Evolutionary conservation across 2,888 invertebrate genomes (phyloP).

Genomic region (Aleiodes alternator): DNA sequence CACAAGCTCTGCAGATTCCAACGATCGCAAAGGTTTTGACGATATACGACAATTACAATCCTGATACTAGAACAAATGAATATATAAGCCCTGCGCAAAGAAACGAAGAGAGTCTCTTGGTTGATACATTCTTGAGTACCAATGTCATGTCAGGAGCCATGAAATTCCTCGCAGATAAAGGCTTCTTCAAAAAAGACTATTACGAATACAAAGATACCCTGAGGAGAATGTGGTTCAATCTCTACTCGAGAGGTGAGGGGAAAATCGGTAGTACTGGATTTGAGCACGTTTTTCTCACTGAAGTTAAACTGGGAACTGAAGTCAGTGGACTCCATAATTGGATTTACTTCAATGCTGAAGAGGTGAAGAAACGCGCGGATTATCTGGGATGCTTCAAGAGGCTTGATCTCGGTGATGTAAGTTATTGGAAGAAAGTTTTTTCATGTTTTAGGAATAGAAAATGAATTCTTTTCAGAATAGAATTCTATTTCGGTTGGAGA

Average conservation of each 20-base stretch:
- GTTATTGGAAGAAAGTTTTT: constrained; percentile 62
- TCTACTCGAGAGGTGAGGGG: constrained; percentile 87
- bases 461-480: no score
- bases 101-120: constrained; percentile 67
- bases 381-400: constrained; percentile 89
- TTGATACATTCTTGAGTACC: constrained; percentile 76
- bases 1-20: constrained; percentile 81
- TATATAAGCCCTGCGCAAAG: constrained; percentile 81
- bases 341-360: constrained; percentile 89
- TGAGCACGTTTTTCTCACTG: constrained; percentile 94
- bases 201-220: constrained; percentile 84
- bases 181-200: constrained; percentile 68
- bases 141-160: constrained; percentile 77
- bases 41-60: constrained; percentile 91
- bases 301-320: constrained; percentile 84
- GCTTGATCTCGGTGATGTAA: constrained; percentile 83
- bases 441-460: constrained; percentile 17
- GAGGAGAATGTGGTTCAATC: constrained; percentile 86
- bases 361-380: constrained; percentile 82
- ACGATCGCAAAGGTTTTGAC: constrained; percentile 83
- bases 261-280: constrained; percentile 92
- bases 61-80: constrained; percentile 85
- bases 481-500: constrained; percentile 3
- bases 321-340: constrained; percentile 93
- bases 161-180: constrained; percentile 76